phyloP scores from a whole-genome alignment of 2,888 invertebrate species.

The Sarcophaga caerulescens region DNA sequence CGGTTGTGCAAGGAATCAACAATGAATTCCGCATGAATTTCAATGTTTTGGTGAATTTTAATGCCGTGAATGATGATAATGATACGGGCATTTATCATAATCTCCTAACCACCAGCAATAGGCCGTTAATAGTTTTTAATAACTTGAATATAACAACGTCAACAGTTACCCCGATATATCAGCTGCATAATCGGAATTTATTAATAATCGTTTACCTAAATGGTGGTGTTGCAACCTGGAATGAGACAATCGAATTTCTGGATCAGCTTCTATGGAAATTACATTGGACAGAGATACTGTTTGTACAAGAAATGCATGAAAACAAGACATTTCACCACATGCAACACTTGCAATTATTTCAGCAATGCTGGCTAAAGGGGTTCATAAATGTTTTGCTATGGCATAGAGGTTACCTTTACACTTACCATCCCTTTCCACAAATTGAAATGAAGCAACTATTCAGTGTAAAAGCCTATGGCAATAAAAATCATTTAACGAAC shows the following conservation, averaged over 20 bases:
- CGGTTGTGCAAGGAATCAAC: neutral
- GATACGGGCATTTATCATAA: neutral
- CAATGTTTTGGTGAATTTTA: conserved; percentile 40
- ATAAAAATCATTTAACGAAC: conserved; percentile 63
- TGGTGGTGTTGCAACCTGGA: neutral
- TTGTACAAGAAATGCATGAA: neutral
- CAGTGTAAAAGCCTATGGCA: conserved; percentile 57
- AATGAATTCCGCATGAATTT: conserved; percentile 7
- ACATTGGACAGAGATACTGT: conserved; percentile 54
- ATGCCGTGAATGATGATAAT: neutral
- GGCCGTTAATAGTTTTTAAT: conserved; percentile 34
- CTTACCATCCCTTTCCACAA: conserved; percentile 71
- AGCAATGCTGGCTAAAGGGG: conserved; percentile 71
- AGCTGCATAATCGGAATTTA: conserved; percentile 17
- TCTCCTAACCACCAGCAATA: conserved; percentile 13
- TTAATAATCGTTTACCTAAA: conserved; percentile 41
- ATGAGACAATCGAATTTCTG: conserved; percentile 20
- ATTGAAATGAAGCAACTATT: conserved; percentile 58
- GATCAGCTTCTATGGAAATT: conserved; percentile 56
- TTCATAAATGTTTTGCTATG: conserved; percentile 70
- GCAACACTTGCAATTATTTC: conserved; percentile 61
- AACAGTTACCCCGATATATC: conserved; percentile 10
- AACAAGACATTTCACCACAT: neutral
- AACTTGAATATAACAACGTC: neutral
- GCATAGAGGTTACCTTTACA: conserved; percentile 57